Evolutionary conservation across 2,888 invertebrate genomes (phyloP).

Genomic region (Melinopterus prodromus): DNA sequence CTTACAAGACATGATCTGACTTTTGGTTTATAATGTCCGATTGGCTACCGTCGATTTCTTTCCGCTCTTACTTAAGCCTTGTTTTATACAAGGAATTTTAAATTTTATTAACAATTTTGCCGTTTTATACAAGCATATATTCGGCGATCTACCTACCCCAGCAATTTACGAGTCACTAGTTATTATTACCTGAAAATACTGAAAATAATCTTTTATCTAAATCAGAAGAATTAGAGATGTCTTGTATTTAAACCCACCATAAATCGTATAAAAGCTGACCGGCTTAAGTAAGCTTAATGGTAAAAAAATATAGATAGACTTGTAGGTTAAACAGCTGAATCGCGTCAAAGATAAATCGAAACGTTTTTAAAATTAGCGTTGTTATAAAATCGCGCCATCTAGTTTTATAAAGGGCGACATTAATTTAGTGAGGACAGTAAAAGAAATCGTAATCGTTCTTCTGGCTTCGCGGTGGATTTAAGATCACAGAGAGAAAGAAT

Average conservation of each 20-base stretch:
- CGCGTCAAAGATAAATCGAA: not conserved
- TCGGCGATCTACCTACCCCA: too few relatives aligned
- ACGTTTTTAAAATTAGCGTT: not conserved
- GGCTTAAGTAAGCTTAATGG: not conserved
- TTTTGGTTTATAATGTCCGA: too few relatives aligned
- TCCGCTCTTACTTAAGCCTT: too few relatives aligned
- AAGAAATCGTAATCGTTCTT: not conserved
- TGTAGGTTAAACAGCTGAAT: not conserved
- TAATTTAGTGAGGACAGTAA: not conserved
- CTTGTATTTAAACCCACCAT: not conserved
- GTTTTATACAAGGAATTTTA: too few relatives aligned
- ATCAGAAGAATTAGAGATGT: not conserved
- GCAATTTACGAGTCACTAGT: too few relatives aligned
- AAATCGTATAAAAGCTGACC: not conserved
- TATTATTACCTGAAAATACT: too few relatives aligned
- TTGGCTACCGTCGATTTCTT: too few relatives aligned
- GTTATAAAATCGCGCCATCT: not conserved
- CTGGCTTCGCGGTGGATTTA: not conserved
- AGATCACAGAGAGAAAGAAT: not conserved
- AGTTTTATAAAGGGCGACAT: not conserved
- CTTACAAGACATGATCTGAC: too few relatives aligned
- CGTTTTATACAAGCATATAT: too few relatives aligned
- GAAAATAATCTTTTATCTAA: not conserved
- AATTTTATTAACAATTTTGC: too few relatives aligned
- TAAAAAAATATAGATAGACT: not conserved